These are phyloP conservation scores for Scaeva pyrastri DNA, from an alignment of 2,888 invertebrate genomes.

Conservation along the genomic window DNA sequence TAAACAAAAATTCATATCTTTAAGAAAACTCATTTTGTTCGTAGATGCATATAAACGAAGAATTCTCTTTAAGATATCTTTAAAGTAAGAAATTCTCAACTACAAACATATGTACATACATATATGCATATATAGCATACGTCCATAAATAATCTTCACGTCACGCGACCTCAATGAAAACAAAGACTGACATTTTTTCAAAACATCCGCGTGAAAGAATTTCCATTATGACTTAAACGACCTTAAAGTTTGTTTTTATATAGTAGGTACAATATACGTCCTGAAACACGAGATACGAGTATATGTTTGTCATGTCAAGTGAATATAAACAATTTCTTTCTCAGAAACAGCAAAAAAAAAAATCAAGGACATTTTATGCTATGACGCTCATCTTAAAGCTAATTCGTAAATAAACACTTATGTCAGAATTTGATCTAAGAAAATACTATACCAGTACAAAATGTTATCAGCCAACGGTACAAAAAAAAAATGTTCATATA, in stretches of 20 bases:
- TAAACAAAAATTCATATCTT: no score
- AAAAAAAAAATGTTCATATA: not conserved
- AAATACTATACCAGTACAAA: not conserved
- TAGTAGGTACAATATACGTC: no score
- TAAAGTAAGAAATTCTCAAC: not conserved
- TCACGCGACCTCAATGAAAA: not conserved
- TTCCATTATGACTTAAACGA: slow-evolving; percentile 10
- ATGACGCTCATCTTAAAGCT: slow-evolving; percentile 25
- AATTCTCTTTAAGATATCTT: not conserved
- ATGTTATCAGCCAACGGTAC: slow-evolving; percentile 6
- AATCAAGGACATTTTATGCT: slow-evolving; percentile 20
- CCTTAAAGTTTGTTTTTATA: not conserved
- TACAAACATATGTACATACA: no score
- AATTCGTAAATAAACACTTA: slow-evolving; percentile 58
- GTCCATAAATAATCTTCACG: not conserved
- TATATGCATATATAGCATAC: no score
- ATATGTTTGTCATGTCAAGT: slow-evolving; percentile 21
- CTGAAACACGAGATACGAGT: slow-evolving; percentile 4
- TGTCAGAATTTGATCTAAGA: slow-evolving; percentile 32
- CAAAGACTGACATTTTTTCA: not conserved
- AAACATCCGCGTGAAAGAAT: slow-evolving; percentile 1
- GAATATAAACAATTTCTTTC: slow-evolving; percentile 6
- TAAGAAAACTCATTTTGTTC: not conserved
- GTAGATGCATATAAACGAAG: not conserved
- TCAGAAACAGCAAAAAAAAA: slow-evolving; percentile 2